phyloP scores from a whole-genome alignment of 1,140 invertebrate species.

The Anadara kagoshimensis region DNA sequence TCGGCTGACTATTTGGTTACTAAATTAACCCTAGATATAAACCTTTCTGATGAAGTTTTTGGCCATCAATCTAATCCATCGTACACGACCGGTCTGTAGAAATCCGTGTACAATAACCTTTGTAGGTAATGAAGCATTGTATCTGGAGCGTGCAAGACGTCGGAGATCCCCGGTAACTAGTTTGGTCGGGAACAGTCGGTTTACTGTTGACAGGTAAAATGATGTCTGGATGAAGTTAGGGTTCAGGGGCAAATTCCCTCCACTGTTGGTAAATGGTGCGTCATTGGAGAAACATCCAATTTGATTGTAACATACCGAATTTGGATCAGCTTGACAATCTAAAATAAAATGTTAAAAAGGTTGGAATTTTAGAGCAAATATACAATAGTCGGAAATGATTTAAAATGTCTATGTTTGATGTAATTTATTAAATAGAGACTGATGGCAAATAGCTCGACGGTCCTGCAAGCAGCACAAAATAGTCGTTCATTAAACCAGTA shows the following conservation, averaged over 20 bases:
- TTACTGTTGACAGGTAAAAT: slow-evolving; percentile 41
- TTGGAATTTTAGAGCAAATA: too few relatives aligned
- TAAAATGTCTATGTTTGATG: too few relatives aligned
- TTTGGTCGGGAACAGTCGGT: slow-evolving; percentile 2
- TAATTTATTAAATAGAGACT: too few relatives aligned
- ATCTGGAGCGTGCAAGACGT: slow-evolving; percentile 32
- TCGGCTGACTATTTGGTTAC: not conserved
- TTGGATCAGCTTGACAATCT: too few relatives aligned
- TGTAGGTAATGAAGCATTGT: slow-evolving; percentile 39
- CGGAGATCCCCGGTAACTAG: slow-evolving; percentile 5
- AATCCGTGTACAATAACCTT: slow-evolving; percentile 97
- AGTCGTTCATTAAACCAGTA: too few relatives aligned
- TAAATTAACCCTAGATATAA: not conserved
- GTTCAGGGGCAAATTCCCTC: slow-evolving; percentile 45
- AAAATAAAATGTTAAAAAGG: too few relatives aligned
- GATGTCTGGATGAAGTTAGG: slow-evolving; percentile 39
- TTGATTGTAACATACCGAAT: slow-evolving; percentile 34
- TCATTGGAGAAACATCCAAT: slow-evolving; percentile 58
- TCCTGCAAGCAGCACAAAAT: too few relatives aligned
- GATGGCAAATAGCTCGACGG: too few relatives aligned
- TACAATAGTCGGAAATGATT: too few relatives aligned
- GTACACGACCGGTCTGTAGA: slow-evolving; percentile 88
- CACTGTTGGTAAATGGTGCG: slow-evolving; percentile 55
- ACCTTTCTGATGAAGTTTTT: slow-evolving; percentile 56
- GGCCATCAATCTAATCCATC: slow-evolving; percentile 82